These are phyloP conservation scores for Sthenelais limicola DNA, from an alignment of 2,888 invertebrate species.

Conservation along the genomic window DNA sequence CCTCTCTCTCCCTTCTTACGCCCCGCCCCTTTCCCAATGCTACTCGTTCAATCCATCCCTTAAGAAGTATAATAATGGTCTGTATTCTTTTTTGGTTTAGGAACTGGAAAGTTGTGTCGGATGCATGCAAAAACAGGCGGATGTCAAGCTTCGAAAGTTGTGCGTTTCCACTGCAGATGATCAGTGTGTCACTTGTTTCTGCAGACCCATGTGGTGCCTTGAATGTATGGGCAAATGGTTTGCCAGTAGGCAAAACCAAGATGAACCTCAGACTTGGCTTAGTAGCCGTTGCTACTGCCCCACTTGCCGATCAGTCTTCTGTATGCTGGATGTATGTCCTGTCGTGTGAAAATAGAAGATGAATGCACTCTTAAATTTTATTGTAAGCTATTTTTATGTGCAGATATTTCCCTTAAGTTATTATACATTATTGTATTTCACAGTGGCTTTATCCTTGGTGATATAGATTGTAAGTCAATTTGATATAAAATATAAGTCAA, in stretches of 20 bases:
- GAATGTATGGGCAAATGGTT: slow-evolving; percentile 80
- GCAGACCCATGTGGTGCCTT: slow-evolving; percentile 91
- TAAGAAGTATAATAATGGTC: not conserved
- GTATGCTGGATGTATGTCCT: slow-evolving; percentile 84
- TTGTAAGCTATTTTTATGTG: too few relatives aligned
- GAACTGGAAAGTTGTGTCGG: slow-evolving; percentile 89
- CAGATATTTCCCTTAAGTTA: too few relatives aligned
- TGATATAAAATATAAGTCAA: too few relatives aligned
- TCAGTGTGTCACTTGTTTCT: slow-evolving; percentile 78
- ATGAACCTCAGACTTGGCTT: slow-evolving; percentile 83
- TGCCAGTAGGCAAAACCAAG: slow-evolving; percentile 82
- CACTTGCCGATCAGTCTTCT: slow-evolving; percentile 87
- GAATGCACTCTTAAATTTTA: not conserved
- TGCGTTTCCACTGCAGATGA: slow-evolving; percentile 75
- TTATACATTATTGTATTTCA: too few relatives aligned
- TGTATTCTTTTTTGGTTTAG: slow-evolving; percentile 59
- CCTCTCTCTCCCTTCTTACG: too few relatives aligned
- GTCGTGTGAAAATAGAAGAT: slow-evolving; percentile 12
- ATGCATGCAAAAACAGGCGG: slow-evolving; percentile 85
- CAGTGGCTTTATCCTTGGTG: too few relatives aligned
- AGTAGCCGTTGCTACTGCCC: slow-evolving; percentile 89
- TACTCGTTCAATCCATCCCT: not conserved
- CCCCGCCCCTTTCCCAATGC: too few relatives aligned
- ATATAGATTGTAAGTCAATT: too few relatives aligned
- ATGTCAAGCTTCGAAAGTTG: slow-evolving; percentile 84